Percentiles rank a stretch among this genome's conserved stretches.
These are phyloP conservation scores for Percopsis transmontana DNA, from an alignment of 2,113 vertebrate genomes.

Conservation along the genomic window DNA sequence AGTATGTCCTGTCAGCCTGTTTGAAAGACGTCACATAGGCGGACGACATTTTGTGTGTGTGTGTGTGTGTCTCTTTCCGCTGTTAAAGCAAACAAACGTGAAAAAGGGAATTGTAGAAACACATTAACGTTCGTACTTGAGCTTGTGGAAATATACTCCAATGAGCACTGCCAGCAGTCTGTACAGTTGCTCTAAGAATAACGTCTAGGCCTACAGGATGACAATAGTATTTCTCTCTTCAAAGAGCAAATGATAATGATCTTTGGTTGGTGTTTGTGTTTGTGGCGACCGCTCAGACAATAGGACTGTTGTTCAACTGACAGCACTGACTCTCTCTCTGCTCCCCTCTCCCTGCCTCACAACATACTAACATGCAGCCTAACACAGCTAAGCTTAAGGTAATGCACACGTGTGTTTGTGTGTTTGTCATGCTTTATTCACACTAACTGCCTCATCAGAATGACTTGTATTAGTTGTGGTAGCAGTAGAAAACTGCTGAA, in stretches of 20 bases:
- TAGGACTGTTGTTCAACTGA: constrained; percentile 16
- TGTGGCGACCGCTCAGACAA: neutral
- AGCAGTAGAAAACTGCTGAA: too few relatives aligned
- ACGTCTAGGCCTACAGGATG: too few relatives aligned
- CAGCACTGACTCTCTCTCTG: constrained; percentile 31
- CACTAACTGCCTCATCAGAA: neutral
- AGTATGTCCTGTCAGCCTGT: constrained; percentile 25
- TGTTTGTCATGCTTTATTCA: neutral
- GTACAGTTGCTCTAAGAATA: too few relatives aligned
- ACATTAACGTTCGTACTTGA: too few relatives aligned
- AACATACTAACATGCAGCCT: constrained; percentile 56
- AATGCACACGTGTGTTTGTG: constrained; percentile 34
- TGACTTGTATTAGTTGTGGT: too few relatives aligned
- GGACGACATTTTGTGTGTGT: constrained; percentile 26
- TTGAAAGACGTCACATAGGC: neutral
- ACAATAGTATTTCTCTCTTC: too few relatives aligned
- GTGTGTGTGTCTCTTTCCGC: constrained; percentile 18
- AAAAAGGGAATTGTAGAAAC: neutral
- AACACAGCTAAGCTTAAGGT: constrained; percentile 67
- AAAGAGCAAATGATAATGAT: neutral
- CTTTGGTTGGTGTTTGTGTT: neutral
- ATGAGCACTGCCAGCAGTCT: too few relatives aligned
- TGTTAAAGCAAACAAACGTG: neutral
- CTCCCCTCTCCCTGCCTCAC: constrained; percentile 60
- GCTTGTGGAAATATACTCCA: too few relatives aligned